Conservation (phyloP, 1,140 invertebrate species). For the Ceratoteleas bidentatus region DNA sequence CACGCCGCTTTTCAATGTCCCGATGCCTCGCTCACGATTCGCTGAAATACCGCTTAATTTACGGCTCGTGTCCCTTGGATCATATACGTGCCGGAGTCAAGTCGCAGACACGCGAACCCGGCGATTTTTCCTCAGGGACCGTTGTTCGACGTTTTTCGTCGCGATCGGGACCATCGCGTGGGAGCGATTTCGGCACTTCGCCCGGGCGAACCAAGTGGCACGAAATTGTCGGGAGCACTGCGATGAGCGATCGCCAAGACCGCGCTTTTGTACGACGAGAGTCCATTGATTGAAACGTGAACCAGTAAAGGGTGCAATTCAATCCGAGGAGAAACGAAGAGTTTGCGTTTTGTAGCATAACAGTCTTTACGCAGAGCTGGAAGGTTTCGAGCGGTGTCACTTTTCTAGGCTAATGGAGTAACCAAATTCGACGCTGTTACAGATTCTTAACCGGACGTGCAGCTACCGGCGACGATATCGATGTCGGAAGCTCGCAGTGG, state of each 20-base stretch:
- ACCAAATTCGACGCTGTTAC: slow-evolving; percentile 43
- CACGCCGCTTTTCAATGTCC: slow-evolving; percentile 64
- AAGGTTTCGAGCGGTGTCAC: slow-evolving; percentile 67
- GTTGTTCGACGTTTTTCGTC: no score
- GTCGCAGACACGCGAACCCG: no score
- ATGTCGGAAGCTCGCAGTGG: slow-evolving; percentile 1
- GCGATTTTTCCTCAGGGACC: no score
- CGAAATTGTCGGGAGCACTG: slow-evolving; percentile 48
- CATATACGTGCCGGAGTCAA: no score
- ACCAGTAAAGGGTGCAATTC: slow-evolving; percentile 80
- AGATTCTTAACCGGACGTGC: slow-evolving; percentile 19
- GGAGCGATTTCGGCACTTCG: no score
- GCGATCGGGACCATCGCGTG: no score
- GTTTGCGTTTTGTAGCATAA: slow-evolving; percentile 59
- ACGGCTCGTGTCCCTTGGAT: slow-evolving; percentile 54
- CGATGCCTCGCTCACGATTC: slow-evolving; percentile 76
- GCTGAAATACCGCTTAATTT: slow-evolving; percentile 72
- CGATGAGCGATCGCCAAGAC: slow-evolving; percentile 33
- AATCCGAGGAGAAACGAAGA: slow-evolving; percentile 67
- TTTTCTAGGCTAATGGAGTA: slow-evolving; percentile 68
- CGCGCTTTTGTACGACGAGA: slow-evolving; percentile 66
- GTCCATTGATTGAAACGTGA: slow-evolving; percentile 80
- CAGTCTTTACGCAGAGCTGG: slow-evolving; percentile 47
- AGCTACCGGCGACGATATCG: slow-evolving; percentile 17
- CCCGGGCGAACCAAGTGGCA: slow-evolving; percentile 10